A percentile compares a stretch with the other conserved stretches of the same genome.
phyloP scores from a whole-genome alignment of 2,888 invertebrate genomes.

The Drosophila borealis region DNA sequence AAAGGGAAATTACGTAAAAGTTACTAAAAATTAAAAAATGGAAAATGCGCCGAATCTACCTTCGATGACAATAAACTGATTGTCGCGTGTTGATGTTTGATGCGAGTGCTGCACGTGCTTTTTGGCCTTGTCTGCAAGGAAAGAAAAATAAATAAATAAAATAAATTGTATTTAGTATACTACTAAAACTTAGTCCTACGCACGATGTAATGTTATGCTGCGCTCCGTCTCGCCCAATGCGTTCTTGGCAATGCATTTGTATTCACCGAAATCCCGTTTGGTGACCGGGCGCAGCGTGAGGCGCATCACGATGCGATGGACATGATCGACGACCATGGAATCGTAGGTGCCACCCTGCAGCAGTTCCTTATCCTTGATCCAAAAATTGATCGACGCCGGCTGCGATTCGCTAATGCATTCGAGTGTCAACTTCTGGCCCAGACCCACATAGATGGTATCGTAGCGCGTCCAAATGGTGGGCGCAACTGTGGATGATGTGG shows the following conservation, averaged over 20 bases:
- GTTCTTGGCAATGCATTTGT: slow-evolving; percentile 93
- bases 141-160: too few relatives aligned
- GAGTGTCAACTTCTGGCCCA: slow-evolving; percentile 82
- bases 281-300: slow-evolving; percentile 89
- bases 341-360: slow-evolving; percentile 84
- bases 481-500: slow-evolving; percentile 80
- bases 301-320: slow-evolving; percentile 91
- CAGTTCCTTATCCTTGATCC: slow-evolving; percentile 84
- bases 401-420: slow-evolving; percentile 84
- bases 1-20: neutral
- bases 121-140: slow-evolving; percentile 78
- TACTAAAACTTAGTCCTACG: slow-evolving; percentile 33
- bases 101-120: slow-evolving; percentile 80
- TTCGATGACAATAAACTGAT: slow-evolving; percentile 82
- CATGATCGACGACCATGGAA: slow-evolving; percentile 88
- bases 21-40: neutral
- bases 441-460: slow-evolving; percentile 82
- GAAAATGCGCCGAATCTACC: slow-evolving; percentile 49
- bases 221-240: slow-evolving; percentile 88
- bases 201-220: slow-evolving; percentile 80
- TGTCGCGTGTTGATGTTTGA: slow-evolving; percentile 76
- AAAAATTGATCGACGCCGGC: slow-evolving; percentile 84
- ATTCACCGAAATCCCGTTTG: slow-evolving; percentile 90
- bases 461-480: slow-evolving; percentile 83
- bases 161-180: neutral